These are phyloP conservation scores for Cerastis rubricosa DNA, from an alignment of 2,888 invertebrate species.

Conservation along the genomic window DNA sequence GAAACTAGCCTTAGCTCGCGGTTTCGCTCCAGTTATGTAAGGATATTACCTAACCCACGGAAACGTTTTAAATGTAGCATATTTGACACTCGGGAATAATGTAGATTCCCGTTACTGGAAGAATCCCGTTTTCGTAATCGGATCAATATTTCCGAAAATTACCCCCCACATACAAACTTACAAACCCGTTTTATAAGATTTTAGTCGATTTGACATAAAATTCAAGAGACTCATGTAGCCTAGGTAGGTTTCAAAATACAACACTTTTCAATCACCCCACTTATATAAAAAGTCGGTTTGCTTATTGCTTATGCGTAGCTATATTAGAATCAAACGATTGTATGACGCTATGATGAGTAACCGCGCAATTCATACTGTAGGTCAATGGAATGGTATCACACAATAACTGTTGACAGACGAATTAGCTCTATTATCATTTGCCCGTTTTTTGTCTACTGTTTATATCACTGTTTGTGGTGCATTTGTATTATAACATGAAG, in stretches of 20 bases:
- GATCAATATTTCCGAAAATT: too few species aligned
- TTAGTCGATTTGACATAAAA: not conserved
- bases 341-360: conserved; percentile 20
- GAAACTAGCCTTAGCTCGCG: not conserved
- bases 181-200: too few species aligned
- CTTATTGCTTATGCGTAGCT: not conserved
- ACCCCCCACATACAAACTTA: too few species aligned
- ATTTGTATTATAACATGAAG: not conserved
- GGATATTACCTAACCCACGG: too few species aligned
- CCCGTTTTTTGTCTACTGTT: not conserved
- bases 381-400: conserved; percentile 33
- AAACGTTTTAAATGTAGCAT: too few species aligned
- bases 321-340: conserved; percentile 3
- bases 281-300: not conserved
- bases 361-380: conserved; percentile 20
- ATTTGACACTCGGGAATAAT: too few species aligned
- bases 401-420: conserved; percentile 15
- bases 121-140: too few species aligned
- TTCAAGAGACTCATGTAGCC: not conserved
- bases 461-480: not conserved
- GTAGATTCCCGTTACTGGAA: too few species aligned
- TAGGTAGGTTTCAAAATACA: not conserved
- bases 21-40: too few species aligned
- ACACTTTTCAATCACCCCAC: not conserved
- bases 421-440: not conserved